Conservation (phyloP, 2,888 invertebrate genomes). For the Dynastes tityus region DNA sequence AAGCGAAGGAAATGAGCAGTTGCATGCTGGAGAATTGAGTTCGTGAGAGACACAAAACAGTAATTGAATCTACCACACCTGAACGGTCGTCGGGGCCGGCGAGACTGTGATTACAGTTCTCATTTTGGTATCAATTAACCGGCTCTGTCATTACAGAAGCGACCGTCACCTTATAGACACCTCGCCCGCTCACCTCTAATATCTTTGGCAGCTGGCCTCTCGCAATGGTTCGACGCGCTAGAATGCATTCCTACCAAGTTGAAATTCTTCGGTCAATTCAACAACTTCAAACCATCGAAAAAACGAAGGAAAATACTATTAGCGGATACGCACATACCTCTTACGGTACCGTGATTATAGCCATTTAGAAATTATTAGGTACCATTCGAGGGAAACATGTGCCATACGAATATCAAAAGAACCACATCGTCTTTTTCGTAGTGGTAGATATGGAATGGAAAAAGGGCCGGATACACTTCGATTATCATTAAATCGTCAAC, state of each 20-base stretch:
- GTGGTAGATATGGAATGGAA: not conserved
- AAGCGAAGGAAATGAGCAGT: slow-evolving; percentile 36
- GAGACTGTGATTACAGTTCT: slow-evolving; percentile 56
- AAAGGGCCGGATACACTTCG: not conserved
- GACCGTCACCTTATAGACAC: slow-evolving; percentile 52
- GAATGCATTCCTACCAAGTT: not conserved
- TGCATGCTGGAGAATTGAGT: slow-evolving; percentile 32
- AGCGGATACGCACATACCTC: slow-evolving; percentile 15
- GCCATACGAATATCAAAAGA: slow-evolving; percentile 11
- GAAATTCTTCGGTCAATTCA: not conserved
- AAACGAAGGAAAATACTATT: not conserved
- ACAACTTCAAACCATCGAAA: not conserved
- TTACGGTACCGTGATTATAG: slow-evolving; percentile 13
- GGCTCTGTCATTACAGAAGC: slow-evolving; percentile 55
- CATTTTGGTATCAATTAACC: slow-evolving; percentile 57
- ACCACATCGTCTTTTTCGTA: not conserved
- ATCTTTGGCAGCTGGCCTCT: slow-evolving; percentile 3
- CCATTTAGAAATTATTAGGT: slow-evolving; percentile 20
- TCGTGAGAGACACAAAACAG: slow-evolving; percentile 47
- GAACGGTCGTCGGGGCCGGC: slow-evolving; percentile 45
- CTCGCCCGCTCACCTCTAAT: slow-evolving; percentile 30
- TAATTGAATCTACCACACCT: slow-evolving; percentile 46
- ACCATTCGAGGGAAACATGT: slow-evolving; percentile 1
- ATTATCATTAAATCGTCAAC: not conserved
- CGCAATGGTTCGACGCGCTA: not conserved